Conservation (phyloP, 2,113 vertebrate species). For the Chelonoidis abingdonii region DNA sequence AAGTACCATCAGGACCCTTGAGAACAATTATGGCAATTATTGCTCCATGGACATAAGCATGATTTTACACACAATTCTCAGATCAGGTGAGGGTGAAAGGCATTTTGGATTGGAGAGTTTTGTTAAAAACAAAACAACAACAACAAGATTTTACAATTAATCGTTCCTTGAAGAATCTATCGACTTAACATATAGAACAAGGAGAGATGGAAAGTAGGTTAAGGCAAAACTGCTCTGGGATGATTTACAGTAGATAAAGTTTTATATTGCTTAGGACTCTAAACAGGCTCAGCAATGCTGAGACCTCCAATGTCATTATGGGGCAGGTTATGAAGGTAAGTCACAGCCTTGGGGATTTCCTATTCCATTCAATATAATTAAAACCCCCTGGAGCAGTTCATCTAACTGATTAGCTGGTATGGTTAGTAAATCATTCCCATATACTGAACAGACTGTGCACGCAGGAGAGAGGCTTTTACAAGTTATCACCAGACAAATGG, state of each 20-base stretch:
- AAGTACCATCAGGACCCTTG: not conserved
- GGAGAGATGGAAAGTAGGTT: not conserved
- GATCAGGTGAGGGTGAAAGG: not conserved
- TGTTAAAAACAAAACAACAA: not conserved
- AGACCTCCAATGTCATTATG: not conserved
- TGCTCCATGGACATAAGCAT: not conserved
- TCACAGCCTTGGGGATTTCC: no score
- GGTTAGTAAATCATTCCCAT: not conserved
- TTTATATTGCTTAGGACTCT: not conserved
- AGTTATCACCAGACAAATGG: conserved; percentile 48
- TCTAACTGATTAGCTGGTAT: not conserved
- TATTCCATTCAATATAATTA: not conserved
- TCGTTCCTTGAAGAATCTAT: not conserved
- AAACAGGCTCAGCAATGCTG: not conserved
- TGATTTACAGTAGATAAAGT: rapidly evolving
- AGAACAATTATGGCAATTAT: not conserved
- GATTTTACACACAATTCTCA: not conserved
- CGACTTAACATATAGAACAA: not conserved
- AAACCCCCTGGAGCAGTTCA: rapidly evolving
- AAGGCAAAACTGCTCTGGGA: not conserved
- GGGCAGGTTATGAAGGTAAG: not conserved
- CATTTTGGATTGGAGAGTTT: not conserved
- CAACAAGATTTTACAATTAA: rapidly evolving
- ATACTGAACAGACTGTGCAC: not conserved
- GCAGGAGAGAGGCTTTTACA: not conserved